Evolutionary conservation across 2,888 invertebrate species (phyloP).

Genomic region (Papilio protenor): DNA sequence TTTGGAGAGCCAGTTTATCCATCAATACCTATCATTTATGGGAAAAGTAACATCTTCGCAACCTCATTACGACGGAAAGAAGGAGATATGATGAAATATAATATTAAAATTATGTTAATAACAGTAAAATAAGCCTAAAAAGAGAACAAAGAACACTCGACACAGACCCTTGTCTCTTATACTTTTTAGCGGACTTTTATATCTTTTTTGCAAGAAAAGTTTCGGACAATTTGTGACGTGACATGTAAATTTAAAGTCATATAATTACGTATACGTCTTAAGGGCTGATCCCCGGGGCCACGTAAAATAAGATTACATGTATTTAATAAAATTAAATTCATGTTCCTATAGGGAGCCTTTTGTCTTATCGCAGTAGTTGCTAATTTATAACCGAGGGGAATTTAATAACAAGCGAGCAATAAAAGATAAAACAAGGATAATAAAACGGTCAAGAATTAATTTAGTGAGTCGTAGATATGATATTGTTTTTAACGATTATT

Average conservation of each 20-base stretch:
- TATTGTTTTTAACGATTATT: neutral
- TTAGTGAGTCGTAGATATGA: conserved; percentile 11
- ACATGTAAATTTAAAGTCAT: conserved; percentile 29
- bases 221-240: neutral
- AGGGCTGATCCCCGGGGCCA: conserved; percentile 22
- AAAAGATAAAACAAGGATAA: conserved; percentile 45
- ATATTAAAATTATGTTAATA: neutral
- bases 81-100: neutral
- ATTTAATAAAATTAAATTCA: conserved; percentile 58
- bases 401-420: conserved; percentile 42
- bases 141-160: neutral
- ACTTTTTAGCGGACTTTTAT: conserved; percentile 12
- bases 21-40: conserved; percentile 1
- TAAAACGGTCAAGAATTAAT: conserved; percentile 25
- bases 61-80: neutral
- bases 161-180: neutral
- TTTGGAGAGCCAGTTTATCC: neutral
- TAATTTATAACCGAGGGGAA: conserved; percentile 52
- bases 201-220: neutral
- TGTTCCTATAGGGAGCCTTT: conserved; percentile 35
- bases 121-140: too few relatives aligned
- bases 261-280: conserved; percentile 22
- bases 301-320: conserved; percentile 39
- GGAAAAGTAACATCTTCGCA: neutral
- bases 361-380: conserved; percentile 50